phyloP scores from a whole-genome alignment of 2,797 vertebrate species.

The Odontamblyopus rebecca region DNA sequence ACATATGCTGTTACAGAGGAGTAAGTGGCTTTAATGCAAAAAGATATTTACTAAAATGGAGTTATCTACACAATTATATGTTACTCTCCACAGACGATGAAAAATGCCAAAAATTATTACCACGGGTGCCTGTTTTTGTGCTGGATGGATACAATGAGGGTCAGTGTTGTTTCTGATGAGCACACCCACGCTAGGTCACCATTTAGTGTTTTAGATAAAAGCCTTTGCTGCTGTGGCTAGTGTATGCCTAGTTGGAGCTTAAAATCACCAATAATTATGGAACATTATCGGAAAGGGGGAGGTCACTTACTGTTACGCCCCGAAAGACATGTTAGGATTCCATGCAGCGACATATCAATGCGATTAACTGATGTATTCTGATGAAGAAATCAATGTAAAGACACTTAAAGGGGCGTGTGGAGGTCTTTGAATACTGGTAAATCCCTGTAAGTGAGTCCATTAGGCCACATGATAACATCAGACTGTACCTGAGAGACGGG shows the following conservation, averaged over 20 bases:
- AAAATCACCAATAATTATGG: constrained; percentile 22
- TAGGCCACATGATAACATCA: constrained; percentile 72
- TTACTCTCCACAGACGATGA: constrained; percentile 1
- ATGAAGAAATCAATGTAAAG: constrained; percentile 72
- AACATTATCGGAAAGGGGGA: constrained; percentile 9
- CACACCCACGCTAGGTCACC: constrained; percentile 25
- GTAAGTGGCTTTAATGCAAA: constrained; percentile 28
- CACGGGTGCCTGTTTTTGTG: constrained; percentile 7
- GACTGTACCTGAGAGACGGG: constrained; percentile 66
- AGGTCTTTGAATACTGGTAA: constrained; percentile 46
- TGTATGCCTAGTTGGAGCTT: constrained; percentile 4
- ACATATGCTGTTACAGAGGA: constrained; percentile 15
- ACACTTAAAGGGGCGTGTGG: constrained; percentile 47
- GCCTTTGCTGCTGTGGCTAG: constrained; percentile 6
- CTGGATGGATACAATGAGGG: constrained; percentile 13
- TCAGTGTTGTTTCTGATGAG: constrained; percentile 22
- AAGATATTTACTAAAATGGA: constrained; percentile 11
- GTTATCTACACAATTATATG: constrained; percentile 17
- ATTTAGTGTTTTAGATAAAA: constrained; percentile 36
- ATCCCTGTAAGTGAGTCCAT: constrained; percentile 70
- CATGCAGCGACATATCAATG: constrained; percentile 37
- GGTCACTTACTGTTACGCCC: constrained; percentile 8
- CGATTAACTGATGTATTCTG: constrained; percentile 59
- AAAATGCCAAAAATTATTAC: background rate
- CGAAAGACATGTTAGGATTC: constrained; percentile 21